phyloP scores from a whole-genome alignment of 2,888 invertebrate genomes.

The Lathronympha strigana region DNA sequence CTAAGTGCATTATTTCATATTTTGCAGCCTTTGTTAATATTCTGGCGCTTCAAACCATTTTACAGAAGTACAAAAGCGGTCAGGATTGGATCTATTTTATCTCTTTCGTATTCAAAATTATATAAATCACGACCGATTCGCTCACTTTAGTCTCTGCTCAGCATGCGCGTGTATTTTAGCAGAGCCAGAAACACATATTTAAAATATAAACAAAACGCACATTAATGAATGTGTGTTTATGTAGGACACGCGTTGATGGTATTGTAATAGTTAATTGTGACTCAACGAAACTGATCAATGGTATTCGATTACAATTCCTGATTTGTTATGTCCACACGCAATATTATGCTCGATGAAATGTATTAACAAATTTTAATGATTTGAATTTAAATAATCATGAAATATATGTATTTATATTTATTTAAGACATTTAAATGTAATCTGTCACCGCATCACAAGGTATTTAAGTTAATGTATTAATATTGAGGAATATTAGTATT shows the following conservation, averaged over 20 bases:
- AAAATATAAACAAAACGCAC: too few relatives aligned
- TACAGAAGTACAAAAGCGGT: too few relatives aligned
- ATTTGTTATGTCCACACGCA: neutral
- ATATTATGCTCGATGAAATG: neutral
- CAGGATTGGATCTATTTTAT: too few relatives aligned
- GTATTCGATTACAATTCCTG: neutral
- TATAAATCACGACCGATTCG: too few relatives aligned
- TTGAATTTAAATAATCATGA: constrained; percentile 1
- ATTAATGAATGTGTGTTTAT: too few relatives aligned
- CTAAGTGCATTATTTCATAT: too few relatives aligned
- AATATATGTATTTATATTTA: constrained; percentile 3
- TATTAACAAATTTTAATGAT: neutral
- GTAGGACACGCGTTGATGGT: neutral
- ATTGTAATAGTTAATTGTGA: neutral
- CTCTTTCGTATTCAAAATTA: too few relatives aligned
- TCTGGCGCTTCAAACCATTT: too few relatives aligned
- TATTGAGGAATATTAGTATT: constrained; percentile 22
- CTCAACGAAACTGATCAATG: neutral
- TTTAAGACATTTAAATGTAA: constrained; percentile 4
- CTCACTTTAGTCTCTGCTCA: too few relatives aligned
- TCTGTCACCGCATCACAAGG: neutral
- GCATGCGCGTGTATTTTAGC: too few relatives aligned
- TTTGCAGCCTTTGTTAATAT: too few relatives aligned
- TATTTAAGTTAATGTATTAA: constrained; percentile 19
- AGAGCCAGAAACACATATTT: too few relatives aligned